Evolutionary conservation across 2,797 vertebrate genomes (phyloP).

Genomic region (Cephalopachus bancanus): DNA sequence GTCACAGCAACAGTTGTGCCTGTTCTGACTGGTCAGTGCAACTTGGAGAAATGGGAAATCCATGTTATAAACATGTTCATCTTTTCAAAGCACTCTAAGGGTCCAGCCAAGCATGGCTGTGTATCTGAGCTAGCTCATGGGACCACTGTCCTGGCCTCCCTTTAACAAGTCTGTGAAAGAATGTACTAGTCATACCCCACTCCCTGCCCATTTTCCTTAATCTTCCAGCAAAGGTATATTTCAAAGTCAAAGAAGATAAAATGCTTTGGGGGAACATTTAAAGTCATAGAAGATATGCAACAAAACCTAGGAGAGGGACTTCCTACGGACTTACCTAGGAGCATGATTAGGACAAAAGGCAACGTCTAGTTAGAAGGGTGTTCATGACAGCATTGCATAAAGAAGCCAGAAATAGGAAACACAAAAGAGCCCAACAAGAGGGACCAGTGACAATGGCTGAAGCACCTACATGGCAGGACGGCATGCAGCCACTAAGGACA

Average conservation of each 20-base stretch:
- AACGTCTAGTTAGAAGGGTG: accelerated
- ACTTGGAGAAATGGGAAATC: neutral
- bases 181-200: accelerated
- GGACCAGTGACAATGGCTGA: accelerated
- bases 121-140: accelerated
- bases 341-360: neutral
- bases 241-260: neutral
- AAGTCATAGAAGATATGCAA: neutral
- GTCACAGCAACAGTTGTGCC: too few relatives aligned
- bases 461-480: accelerated
- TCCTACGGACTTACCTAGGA: too few relatives aligned
- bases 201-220: neutral
- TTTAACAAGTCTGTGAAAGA: neutral
- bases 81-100: neutral
- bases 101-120: too few relatives aligned
- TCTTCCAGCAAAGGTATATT: neutral
- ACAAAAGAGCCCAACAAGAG: accelerated
- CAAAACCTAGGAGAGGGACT: neutral
- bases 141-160: accelerated
- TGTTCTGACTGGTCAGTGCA: neutral
- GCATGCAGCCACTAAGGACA: accelerated
- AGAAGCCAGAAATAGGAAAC: accelerated
- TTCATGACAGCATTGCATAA: accelerated
- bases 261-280: neutral
- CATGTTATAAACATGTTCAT: accelerated